A percentile compares a stretch with the other conserved stretches of the same genome.
Conservation (phyloP, 1,140 invertebrate species). For the Plectrocnemia conspersa region DNA sequence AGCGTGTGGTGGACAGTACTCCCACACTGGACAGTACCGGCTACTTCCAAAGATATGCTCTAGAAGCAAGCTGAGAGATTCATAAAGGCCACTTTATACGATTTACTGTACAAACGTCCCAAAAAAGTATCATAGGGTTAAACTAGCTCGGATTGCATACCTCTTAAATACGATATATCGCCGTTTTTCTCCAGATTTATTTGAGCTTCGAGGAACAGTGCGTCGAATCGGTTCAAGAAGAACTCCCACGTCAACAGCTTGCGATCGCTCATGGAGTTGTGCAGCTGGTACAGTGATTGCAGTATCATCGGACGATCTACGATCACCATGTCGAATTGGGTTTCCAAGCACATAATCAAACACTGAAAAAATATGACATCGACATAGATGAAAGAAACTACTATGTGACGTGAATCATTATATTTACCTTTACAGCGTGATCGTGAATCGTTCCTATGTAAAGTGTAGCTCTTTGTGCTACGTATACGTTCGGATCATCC, state of each 20-base stretch:
- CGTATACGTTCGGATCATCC: slow-evolving; percentile 92
- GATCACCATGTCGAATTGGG: slow-evolving; percentile 91
- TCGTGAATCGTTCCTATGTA: slow-evolving; percentile 94
- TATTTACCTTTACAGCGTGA: slow-evolving; percentile 64
- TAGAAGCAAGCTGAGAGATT: no score
- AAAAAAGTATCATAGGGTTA: no score
- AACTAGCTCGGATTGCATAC: no score
- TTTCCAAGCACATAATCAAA: slow-evolving; percentile 81
- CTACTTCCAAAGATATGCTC: no score
- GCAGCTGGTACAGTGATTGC: slow-evolving; percentile 91
- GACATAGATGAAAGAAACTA: background rate
- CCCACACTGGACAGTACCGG: no score
- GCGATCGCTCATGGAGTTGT: slow-evolving; percentile 87
- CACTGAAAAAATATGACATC: slow-evolving; percentile 53
- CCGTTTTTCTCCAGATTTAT: slow-evolving; percentile 78
- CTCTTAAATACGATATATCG: slow-evolving; percentile 77
- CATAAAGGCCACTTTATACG: no score
- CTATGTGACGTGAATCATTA: background rate
- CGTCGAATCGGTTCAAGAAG: slow-evolving; percentile 95
- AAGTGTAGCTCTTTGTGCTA: slow-evolving; percentile 88
- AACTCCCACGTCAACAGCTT: slow-evolving; percentile 96
- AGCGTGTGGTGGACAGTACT: no score
- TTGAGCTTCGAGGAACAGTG: slow-evolving; percentile 92
- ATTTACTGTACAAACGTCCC: no score
- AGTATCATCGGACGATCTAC: slow-evolving; percentile 95